phyloP scores from a whole-genome alignment of 2,797 vertebrate species.

The Ctenopoma kingsleyae region DNA sequence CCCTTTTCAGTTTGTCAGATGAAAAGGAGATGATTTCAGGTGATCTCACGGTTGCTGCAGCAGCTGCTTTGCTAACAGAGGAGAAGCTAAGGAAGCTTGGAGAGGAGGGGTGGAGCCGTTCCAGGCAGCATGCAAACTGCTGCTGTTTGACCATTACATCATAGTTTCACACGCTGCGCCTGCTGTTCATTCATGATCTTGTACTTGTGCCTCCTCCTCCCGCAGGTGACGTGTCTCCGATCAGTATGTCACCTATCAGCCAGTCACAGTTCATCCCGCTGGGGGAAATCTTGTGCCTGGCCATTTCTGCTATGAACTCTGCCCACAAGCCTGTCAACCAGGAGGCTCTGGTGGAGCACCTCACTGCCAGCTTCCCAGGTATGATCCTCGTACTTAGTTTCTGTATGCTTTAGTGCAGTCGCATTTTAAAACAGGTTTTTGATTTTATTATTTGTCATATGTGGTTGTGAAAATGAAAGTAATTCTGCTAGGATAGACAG shows the following conservation, averaged over 20 bases:
- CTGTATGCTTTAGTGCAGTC: too few species aligned
- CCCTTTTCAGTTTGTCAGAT: constrained; percentile 1
- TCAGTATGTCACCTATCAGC: constrained; percentile 99
- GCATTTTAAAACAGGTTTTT: neutral
- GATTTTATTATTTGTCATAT: neutral
- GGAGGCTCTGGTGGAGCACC: constrained; percentile 98
- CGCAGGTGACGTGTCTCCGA: constrained; percentile 98
- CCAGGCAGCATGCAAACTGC: constrained; percentile 72
- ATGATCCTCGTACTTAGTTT: constrained; percentile 43
- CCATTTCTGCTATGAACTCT: constrained; percentile 98
- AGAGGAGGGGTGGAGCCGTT: constrained; percentile 75
- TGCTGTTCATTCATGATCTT: constrained; percentile 80
- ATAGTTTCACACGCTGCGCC: constrained; percentile 80
- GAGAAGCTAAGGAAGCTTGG: constrained; percentile 63
- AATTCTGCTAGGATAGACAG: neutral
- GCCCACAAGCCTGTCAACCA: constrained; percentile 98
- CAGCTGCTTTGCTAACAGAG: constrained; percentile 62
- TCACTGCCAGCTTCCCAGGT: constrained; percentile 99
- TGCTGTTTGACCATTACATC: constrained; percentile 84
- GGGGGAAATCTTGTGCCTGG: constrained; percentile 98
- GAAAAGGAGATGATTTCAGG: constrained; percentile 32
- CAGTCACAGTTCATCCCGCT: constrained; percentile 99
- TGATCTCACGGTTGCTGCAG: constrained; percentile 61
- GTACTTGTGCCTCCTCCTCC: constrained; percentile 59
- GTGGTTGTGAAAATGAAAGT: neutral